Evolutionary conservation across 2,113 vertebrate genomes (phyloP).

Genomic region (Cynopterus brachyotis): DNA sequence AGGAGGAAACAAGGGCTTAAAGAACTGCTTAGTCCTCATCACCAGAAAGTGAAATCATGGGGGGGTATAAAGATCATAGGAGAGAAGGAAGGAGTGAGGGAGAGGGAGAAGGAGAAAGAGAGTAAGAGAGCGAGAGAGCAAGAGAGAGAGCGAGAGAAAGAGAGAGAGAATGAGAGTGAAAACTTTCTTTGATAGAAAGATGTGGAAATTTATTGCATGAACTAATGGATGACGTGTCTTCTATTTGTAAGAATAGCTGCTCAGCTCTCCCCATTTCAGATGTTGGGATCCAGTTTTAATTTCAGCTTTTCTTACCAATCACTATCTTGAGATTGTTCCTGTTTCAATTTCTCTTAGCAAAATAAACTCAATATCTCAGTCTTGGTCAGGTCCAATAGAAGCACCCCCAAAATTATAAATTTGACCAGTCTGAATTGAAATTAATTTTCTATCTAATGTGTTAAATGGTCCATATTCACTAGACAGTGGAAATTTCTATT

Average conservation of each 20-base stretch:
- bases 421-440: background rate
- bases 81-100: background rate
- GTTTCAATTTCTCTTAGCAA: background rate
- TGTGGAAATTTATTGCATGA: background rate
- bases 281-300: background rate
- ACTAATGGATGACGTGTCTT: background rate
- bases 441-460: background rate
- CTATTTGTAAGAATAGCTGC: background rate
- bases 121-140: no score
- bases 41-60: background rate
- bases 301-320: background rate
- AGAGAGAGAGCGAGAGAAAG: no score
- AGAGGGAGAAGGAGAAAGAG: no score
- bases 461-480: background rate
- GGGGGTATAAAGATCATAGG: background rate
- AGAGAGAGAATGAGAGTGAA: background rate
- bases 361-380: background rate
- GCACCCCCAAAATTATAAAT: background rate
- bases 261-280: background rate
- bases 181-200: background rate
- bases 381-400: background rate
- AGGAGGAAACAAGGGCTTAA: background rate
- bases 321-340: background rate
- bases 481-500: background rate
- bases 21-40: background rate